Percentiles rank a stretch among this genome's conserved stretches.
Conservation (phyloP, 2,888 invertebrate species). For the Arrhopalites spinosus region DNA sequence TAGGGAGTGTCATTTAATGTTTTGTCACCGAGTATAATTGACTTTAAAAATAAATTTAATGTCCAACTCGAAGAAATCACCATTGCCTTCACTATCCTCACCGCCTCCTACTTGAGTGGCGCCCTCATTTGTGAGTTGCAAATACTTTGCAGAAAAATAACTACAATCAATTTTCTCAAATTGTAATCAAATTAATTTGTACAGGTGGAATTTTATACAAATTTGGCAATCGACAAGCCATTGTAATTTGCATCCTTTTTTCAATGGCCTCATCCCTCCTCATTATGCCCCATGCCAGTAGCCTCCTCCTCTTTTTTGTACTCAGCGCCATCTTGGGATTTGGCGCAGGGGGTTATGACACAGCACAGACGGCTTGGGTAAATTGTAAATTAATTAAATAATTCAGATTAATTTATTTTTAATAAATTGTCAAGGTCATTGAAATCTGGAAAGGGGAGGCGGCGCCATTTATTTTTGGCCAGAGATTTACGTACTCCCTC, state of each 20-base stretch:
- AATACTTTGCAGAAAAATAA: background rate
- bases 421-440: too few species aligned
- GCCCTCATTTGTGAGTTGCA: background rate
- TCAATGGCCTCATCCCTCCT: conserved; percentile 16
- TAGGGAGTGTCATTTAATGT: background rate
- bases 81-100: background rate
- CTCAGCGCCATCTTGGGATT: conserved; percentile 36
- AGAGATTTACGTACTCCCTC: background rate
- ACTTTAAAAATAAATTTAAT: conserved; percentile 6
- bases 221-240: conserved; percentile 34
- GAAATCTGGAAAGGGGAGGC: conserved; percentile 24
- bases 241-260: background rate
- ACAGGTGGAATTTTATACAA: conserved; percentile 40
- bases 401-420: too few species aligned
- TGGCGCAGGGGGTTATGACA: conserved; percentile 42
- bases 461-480: background rate
- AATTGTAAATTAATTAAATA: too few species aligned
- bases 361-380: conserved; percentile 48
- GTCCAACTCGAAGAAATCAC: background rate
- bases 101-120: background rate
- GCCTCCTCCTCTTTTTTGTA: conserved; percentile 26
- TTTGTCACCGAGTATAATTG: background rate
- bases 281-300: conserved; percentile 27
- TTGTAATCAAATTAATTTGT: background rate
- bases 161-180: background rate